Conservation (phyloP, 1,140 invertebrate genomes). For the Potamilus streckersoni region DNA sequence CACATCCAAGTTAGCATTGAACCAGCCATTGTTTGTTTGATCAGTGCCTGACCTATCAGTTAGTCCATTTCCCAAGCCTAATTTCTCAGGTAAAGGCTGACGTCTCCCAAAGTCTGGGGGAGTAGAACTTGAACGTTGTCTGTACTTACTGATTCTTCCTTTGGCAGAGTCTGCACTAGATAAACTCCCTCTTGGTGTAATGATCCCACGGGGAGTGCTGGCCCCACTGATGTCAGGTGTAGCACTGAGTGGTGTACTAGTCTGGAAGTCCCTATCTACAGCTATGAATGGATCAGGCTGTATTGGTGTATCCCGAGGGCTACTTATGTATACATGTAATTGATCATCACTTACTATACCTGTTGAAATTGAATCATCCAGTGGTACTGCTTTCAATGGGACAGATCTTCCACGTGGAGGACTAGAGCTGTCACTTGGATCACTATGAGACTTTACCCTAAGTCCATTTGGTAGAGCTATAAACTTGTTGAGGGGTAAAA, state of each 20-base stretch:
- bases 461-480: slow-evolving; percentile 47
- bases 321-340: too few species aligned
- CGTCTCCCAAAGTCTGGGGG: slow-evolving; percentile 33
- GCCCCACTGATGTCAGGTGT: too few species aligned
- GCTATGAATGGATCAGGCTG: too few species aligned
- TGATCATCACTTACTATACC: background rate
- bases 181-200: too few species aligned
- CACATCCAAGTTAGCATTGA: slow-evolving; percentile 2
- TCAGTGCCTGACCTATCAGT: slow-evolving; percentile 23
- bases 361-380: slow-evolving; percentile 17
- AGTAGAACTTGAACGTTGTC: slow-evolving; percentile 32
- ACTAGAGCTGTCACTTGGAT: slow-evolving; percentile 13
- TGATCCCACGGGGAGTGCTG: too few species aligned
- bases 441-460: slow-evolving; percentile 33
- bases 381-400: slow-evolving; percentile 41
- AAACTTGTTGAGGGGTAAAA: slow-evolving; percentile 45
- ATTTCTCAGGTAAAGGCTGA: slow-evolving; percentile 16
- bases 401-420: slow-evolving; percentile 32
- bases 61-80: slow-evolving; percentile 8
- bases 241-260: too few species aligned
- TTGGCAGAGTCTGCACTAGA: background rate
- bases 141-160: slow-evolving; percentile 19
- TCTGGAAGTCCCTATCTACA: too few species aligned
- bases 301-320: too few species aligned
- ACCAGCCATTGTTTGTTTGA: slow-evolving; percentile 13